A percentile compares a stretch with the other conserved stretches of the same genome.
Evolutionary conservation across 2,888 invertebrate genomes (phyloP).

Genomic region (Plebejus melissa): DNA sequence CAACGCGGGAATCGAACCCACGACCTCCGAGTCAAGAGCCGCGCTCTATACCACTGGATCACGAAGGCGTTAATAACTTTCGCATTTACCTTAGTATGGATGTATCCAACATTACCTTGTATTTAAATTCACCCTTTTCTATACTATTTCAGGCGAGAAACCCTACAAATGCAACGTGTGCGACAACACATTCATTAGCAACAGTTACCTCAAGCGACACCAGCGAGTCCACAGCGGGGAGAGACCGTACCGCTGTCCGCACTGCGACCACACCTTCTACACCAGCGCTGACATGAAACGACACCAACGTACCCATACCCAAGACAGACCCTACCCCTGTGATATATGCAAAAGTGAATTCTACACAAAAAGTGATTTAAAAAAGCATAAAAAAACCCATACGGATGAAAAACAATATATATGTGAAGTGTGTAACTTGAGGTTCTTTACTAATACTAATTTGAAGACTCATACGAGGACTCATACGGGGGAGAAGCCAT

Average conservation of each 20-base stretch:
- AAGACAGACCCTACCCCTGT: not conserved
- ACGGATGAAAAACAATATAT: conserved; percentile 15
- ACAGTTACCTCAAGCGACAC: conserved; percentile 20
- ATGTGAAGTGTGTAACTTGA: not conserved
- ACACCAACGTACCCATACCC: conserved; percentile 7
- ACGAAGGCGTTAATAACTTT: too few relatives aligned
- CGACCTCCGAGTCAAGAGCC: too few relatives aligned
- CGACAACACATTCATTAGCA: conserved; percentile 9
- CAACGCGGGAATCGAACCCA: too few relatives aligned
- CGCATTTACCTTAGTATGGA: too few relatives aligned
- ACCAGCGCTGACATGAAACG: not conserved
- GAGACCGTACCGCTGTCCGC: not conserved
- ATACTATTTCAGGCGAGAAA: not conserved
- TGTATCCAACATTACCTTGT: too few relatives aligned
- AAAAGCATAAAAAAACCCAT: conserved; percentile 14
- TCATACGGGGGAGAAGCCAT: conserved; percentile 19
- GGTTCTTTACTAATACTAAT: conserved; percentile 8
- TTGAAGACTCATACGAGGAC: conserved; percentile 20
- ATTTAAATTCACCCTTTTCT: not conserved
- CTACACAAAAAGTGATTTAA: conserved; percentile 4
- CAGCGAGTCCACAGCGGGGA: conserved; percentile 8
- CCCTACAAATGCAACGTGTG: conserved; percentile 3
- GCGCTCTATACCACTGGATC: too few relatives aligned
- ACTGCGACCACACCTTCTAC: conserved; percentile 10
- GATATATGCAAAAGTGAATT: conserved; percentile 11